Conservation (phyloP, 1,140 invertebrate genomes). For the Neelides sp. region DNA sequence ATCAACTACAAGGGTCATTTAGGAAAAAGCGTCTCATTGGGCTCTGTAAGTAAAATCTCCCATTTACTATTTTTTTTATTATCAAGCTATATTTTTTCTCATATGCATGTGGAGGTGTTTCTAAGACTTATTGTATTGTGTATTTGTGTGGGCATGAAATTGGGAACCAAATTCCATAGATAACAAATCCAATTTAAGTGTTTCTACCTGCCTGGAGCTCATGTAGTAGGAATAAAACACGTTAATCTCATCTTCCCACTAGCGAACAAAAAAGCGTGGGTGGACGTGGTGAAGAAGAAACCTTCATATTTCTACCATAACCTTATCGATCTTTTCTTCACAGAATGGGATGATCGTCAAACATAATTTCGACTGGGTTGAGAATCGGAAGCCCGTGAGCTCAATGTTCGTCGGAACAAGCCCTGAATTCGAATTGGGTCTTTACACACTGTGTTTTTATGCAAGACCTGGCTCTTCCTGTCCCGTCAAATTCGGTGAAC, state of each 20-base stretch:
- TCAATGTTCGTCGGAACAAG: constrained; percentile 79
- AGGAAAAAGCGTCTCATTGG: constrained; percentile 51
- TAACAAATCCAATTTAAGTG: too few species aligned
- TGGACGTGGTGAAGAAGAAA: too few species aligned
- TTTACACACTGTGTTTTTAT: constrained; percentile 75
- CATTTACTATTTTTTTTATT: neutral
- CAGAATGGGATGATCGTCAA: constrained; percentile 69
- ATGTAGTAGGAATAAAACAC: too few species aligned
- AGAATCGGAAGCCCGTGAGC: constrained; percentile 59
- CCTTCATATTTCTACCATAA: constrained; percentile 10
- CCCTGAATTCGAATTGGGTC: constrained; percentile 80
- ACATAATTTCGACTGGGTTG: constrained; percentile 58
- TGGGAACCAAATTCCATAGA: too few species aligned
- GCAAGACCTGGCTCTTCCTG: constrained; percentile 55
- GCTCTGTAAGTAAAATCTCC: constrained; percentile 46
- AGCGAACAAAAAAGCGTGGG: too few species aligned
- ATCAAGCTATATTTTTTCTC: too few species aligned
- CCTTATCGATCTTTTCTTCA: constrained; percentile 36
- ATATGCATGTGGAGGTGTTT: too few species aligned
- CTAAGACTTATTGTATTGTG: too few species aligned
- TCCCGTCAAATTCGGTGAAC: constrained; percentile 53
- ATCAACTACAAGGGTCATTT: constrained; percentile 69
- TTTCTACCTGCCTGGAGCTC: too few species aligned
- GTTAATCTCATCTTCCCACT: too few species aligned
- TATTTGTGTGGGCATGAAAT: too few species aligned